Conservation (phyloP, 2,113 vertebrate species). For the Sylvia atricapilla region DNA sequence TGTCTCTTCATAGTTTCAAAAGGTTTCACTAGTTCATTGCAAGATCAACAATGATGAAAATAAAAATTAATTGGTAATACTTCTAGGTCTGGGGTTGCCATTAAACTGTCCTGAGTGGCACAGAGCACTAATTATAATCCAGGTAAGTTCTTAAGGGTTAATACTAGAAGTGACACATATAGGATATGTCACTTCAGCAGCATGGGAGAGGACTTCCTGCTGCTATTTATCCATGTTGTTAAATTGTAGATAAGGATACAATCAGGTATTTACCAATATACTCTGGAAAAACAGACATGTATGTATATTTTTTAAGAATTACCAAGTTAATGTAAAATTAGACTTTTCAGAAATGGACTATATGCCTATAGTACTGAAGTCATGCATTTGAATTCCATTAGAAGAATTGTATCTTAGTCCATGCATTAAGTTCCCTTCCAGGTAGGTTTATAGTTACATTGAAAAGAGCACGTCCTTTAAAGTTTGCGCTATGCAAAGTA, state of each 20-base stretch:
- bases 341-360: background rate
- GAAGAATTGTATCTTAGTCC: background rate
- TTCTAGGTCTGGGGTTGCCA: background rate
- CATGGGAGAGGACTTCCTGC: background rate
- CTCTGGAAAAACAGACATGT: background rate
- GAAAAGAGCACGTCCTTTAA: background rate
- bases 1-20: conserved; percentile 60
- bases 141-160: background rate
- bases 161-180: background rate
- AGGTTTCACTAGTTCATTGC: conserved; percentile 43
- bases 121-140: background rate
- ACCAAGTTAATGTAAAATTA: background rate
- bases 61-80: conserved; percentile 6
- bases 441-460: background rate
- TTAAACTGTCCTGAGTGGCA: background rate
- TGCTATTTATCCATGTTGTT: background rate
- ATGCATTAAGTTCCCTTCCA: background rate
- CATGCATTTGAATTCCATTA: background rate
- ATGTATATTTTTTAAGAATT: background rate
- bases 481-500: background rate
- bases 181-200: background rate
- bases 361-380: background rate
- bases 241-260: background rate
- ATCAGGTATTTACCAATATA: background rate
- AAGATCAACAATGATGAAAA: conserved; percentile 12